Evolutionary conservation across 2,113 vertebrate species (phyloP).

Genomic region (Myotis yumanensis): DNA sequence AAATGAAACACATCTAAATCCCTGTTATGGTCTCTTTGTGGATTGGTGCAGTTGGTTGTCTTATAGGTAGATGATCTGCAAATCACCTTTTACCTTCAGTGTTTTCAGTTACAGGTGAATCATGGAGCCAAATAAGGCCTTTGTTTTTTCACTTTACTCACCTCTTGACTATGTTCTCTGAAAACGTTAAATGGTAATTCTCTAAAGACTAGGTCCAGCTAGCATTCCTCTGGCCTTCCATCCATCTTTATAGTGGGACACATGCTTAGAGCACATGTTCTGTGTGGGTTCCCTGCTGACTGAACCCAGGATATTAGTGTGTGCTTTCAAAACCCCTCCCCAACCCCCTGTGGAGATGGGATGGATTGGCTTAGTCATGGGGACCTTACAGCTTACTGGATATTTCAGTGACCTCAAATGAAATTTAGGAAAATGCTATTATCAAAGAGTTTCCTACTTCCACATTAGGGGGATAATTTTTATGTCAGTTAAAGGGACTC

Average conservation of each 20-base stretch:
- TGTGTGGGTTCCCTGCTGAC: background rate
- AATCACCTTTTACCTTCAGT: background rate
- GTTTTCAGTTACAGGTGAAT: slow-evolving; percentile 17
- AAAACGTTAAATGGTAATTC: background rate
- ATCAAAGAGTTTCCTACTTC: background rate
- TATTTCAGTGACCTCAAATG: background rate
- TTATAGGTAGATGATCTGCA: background rate
- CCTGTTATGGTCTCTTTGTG: background rate
- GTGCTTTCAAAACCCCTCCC: background rate
- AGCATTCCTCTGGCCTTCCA: background rate
- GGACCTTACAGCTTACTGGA: background rate
- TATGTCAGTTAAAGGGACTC: background rate
- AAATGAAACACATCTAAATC: too few species aligned
- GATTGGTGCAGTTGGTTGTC: background rate
- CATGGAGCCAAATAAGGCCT: background rate
- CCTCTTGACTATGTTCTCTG: background rate
- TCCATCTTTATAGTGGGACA: background rate
- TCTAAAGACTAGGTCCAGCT: background rate
- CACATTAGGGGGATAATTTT: background rate
- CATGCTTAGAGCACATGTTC: background rate
- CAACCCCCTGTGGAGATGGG: background rate
- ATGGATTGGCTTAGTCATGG: background rate
- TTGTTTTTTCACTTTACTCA: background rate
- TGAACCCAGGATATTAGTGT: background rate
- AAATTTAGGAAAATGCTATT: slow-evolving; percentile 23